Percentiles rank a stretch among this genome's conserved stretches.
Conservation (phyloP, 2,888 invertebrate species). For the Agrypnus murinus region DNA sequence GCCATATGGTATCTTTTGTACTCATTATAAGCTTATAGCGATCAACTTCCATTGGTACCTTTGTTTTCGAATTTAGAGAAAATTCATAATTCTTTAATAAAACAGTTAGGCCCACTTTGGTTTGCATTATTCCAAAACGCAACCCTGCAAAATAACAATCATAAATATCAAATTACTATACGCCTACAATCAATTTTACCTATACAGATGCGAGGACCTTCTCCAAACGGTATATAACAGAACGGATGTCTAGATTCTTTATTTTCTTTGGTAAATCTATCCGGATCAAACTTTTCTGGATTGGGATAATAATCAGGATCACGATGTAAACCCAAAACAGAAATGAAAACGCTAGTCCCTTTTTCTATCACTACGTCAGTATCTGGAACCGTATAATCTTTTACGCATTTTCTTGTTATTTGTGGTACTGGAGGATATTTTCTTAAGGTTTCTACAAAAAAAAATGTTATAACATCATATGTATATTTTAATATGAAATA, state of each 20-base stretch:
- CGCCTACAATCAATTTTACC: conserved; percentile 2
- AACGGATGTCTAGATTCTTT: not conserved
- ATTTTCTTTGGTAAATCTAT: conserved; percentile 11
- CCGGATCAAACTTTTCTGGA: conserved; percentile 35
- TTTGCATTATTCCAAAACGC: conserved; percentile 55
- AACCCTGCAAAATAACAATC: conserved; percentile 47
- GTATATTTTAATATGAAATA: too few species aligned
- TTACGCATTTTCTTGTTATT: conserved; percentile 50
- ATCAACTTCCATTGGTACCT: conserved; percentile 47
- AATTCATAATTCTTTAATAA: conserved; percentile 52
- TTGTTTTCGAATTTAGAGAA: conserved; percentile 48
- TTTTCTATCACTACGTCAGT: conserved; percentile 52
- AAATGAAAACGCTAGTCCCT: conserved; percentile 59
- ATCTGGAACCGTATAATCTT: conserved; percentile 52
- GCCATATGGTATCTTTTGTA: conserved; percentile 42
- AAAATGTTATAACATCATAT: not conserved
- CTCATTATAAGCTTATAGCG: conserved; percentile 39
- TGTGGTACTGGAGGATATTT: conserved; percentile 62
- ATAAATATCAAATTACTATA: not conserved
- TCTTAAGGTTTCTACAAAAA: conserved; percentile 64
- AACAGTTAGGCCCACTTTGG: conserved; percentile 52
- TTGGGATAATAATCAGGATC: conserved; percentile 38
- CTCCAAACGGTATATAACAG: not conserved
- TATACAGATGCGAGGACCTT: conserved; percentile 2
- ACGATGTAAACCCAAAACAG: conserved; percentile 1